Base-by-base conservation (phyloP, 2,888 invertebrate genomes). In the Serripes groenlandicus region DNA sequence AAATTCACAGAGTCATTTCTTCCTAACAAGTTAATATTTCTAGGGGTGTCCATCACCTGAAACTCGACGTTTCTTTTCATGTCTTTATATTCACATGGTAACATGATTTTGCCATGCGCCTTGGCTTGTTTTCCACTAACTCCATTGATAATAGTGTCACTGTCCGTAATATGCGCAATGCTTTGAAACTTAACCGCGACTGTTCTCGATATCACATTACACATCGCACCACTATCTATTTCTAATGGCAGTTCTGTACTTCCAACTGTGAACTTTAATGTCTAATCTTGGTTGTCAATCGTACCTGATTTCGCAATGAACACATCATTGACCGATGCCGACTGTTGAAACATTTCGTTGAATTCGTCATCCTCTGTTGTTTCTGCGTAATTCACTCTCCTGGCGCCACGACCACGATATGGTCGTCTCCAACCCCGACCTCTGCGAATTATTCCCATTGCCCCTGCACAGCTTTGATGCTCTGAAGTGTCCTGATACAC, bases 191-290 rank as follows among this genome's bases (percentile, higher is more conserved):
- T 49, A 21, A 77, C 34, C 1, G 81, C 81, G 23, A 37, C 37
- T n/a, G 3, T 37, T n/a, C 56, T 73, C 11, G 77, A 69, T n/a
- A 81, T 15, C 15, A 81, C 74, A 42, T 76, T 81, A 60, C 81
- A 81, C 69, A 64, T 76, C 1, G 81, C 76, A 21, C 81, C 81
- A 52, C 71, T 75, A 58, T 80, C 76, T 56, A 77, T 81, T 58
- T 70, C 62, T 11, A n/a, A n/a, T 66, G 37, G 21, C 32, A 54
- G 15, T 11, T 34, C 23, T 37, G 42, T 52, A 26, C 7, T 32
- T 21, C 32, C 60, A 32, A 77, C 34, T 32, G 66, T 75, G 9
- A 75, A 75, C 18, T n/a, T 75, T 4, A 37, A 66, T 9, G 21
- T 32, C 75, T 68, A 75, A 2, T 75, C 35, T 21, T 75, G n/a